Evolutionary conservation across 2,888 invertebrate species (phyloP), one percentile per base, ranked within the genome.

Genomic region (Scrobipalpa costella): DNA sequence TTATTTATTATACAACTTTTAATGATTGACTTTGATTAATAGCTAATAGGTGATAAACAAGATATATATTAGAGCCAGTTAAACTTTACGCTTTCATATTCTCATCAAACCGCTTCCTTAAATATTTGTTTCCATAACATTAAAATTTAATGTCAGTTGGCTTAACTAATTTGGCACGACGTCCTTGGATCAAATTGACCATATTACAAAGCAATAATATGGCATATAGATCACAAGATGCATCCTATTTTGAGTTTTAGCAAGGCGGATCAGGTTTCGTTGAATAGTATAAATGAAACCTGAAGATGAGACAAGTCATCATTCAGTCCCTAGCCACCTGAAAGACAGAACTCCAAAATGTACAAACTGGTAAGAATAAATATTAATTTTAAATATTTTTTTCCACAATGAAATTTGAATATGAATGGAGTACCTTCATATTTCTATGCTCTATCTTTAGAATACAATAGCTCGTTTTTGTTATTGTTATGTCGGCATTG

Each of bases 321-420:
- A 60, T 60, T 60, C 60, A 49, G 60, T 49, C 49, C 21, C 15
- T 8, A 34, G 11, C 49, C 33, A n/a, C 17, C 60, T 49, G 49
- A 47, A 60, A 60, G 17, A 60, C 60, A 60, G 21, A 40, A 15
- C 47, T 47, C 33, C 47, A 60, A 49, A 19, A 60, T 60, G 60
- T 60, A 40, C 60, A 60, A 60, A 17, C 60, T 49, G 49, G 60
- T 60, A 27, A 60, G 60, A 7, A 0, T 44, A 27, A 59, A 27
- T n/a, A 59, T n/a, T 21, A 55, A 47, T 21, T 59, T 59, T 27
- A 44, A 59, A 59, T 47, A 59, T 15, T 44, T 47, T 27, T 44
- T 59, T n/a, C 44, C 0, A 44, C 21, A 27, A 59, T 44, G n/a
- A 27, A 9, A 59, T 59, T 59, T 59, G 27, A 44, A 59, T 59